Evolutionary conservation across 2,888 invertebrate genomes (phyloP).

Genomic region (Dendrolimus houi): DNA sequence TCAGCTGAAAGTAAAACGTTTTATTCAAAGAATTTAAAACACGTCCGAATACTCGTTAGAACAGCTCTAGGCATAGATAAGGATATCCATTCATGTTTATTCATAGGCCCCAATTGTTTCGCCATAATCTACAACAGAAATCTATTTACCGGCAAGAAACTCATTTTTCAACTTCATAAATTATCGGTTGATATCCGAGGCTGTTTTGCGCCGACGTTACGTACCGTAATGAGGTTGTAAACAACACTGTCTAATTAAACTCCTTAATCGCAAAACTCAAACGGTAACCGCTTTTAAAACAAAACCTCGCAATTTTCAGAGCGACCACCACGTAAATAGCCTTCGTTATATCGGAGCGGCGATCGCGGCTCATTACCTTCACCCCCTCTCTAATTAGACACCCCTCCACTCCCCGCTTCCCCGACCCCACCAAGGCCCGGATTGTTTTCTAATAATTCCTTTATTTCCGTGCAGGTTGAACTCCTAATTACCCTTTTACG

Average conservation of each 20-base stretch:
- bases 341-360: constrained; percentile 71
- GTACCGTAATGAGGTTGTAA: constrained; percentile 73
- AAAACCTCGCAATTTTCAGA: constrained; percentile 72
- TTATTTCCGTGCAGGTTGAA: constrained; percentile 60
- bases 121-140: constrained; percentile 45
- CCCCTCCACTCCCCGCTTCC: constrained; percentile 28
- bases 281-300: constrained; percentile 75
- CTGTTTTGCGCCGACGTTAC: constrained; percentile 51
- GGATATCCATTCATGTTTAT: constrained; percentile 48
- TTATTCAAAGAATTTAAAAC: constrained; percentile 13
- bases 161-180: constrained; percentile 71
- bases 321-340: constrained; percentile 72
- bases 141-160: constrained; percentile 52
- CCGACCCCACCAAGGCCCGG: constrained; percentile 33
- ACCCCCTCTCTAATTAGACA: constrained; percentile 67
- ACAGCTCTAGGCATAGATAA: constrained; percentile 12
- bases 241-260: constrained; percentile 75
- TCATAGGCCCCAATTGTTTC: constrained; percentile 47
- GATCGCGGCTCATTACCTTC: constrained; percentile 75
- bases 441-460: constrained; percentile 75
- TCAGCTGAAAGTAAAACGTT: no score
- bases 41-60: constrained; percentile 20
- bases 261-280: constrained; percentile 76
- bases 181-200: constrained; percentile 66
- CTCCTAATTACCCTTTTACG: constrained; percentile 50